Evolutionary conservation across 2,888 invertebrate genomes (phyloP).

Genomic region (Melinaea marsaeus): DNA sequence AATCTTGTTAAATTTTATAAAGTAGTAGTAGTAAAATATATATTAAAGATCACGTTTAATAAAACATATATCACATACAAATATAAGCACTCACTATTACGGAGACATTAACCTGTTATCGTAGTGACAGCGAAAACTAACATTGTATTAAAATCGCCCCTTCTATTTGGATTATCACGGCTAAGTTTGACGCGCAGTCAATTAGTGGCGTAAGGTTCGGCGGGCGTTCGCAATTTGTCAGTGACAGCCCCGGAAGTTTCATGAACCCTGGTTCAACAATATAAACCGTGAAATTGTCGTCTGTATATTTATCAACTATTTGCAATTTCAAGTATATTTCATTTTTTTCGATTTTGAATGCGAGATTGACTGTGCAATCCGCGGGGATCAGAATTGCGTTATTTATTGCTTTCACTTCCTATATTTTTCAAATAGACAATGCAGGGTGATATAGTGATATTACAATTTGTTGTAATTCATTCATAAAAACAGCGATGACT

Average conservation of each 20-base stretch:
- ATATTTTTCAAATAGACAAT: conserved; percentile 1
- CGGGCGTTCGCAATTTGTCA: conserved; percentile 68
- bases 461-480: neutral
- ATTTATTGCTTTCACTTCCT: conserved; percentile 1
- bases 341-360: neutral
- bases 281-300: conserved; percentile 34
- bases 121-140: conserved; percentile 26
- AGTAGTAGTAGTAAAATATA: neutral
- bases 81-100: neutral
- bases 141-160: conserved; percentile 45
- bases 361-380: conserved; percentile 5
- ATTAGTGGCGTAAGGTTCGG: conserved; percentile 50
- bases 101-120: conserved; percentile 2
- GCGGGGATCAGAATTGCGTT: neutral
- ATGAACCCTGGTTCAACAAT: conserved; percentile 36
- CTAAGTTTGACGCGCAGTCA: conserved; percentile 73
- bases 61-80: neutral
- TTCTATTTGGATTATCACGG: conserved; percentile 64
- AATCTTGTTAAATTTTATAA: neutral
- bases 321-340: conserved; percentile 1
- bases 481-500: neutral
- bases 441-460: neutral
- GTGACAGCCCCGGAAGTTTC: conserved; percentile 71
- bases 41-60: neutral
- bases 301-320: conserved; percentile 19